Base-by-base conservation (phyloP, 2,888 invertebrate genomes). In the Drosophila trichaetosa region DNA sequence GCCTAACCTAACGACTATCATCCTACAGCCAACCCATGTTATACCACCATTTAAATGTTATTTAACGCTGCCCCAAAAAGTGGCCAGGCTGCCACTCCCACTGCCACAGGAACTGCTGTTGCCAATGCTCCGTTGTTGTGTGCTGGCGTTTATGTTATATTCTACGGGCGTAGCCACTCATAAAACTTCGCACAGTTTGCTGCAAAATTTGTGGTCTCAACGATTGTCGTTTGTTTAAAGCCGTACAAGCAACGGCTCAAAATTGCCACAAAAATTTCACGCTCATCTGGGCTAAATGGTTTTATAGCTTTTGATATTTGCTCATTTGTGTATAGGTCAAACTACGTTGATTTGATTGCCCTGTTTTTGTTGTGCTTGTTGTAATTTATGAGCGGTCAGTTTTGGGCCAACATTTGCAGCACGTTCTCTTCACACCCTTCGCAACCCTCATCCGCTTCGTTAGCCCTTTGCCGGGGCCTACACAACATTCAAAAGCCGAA, bases 251-350 rank as follows among this genome's bases (percentile, higher is more conserved):
- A 56, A n/a, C 58, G 33, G 65, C 53, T 76, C 72, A 68, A 65
- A 67, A 63, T 31, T 53, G 61, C 40, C 63, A 59, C 46, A 72
- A 33, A 72, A 83, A 87, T 84, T 87, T 89, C 82, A 87, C 90
- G 87, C 87, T 90, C 78, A 84, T 87, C 87, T 84, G 84, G 70
- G 24, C 85, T 89, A 87, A 87, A 87, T 84, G 85, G 85, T 89
- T 90, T 83, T 84, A 89, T 80, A 73, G 87, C 76, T 80, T 86
- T 78, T 78, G 82, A 87, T 83, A 86, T 89, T 89, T 89, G 86
- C 86, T 84, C 84, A 84, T 84, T 87, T 89, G 84, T 79, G 69
- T 76, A 42, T 63, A 70, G 74, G 59, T 66, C 69, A 61, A 67
- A 71, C 70, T 67, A 67, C 71, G 75, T 74, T 79, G 89, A 89